Evolutionary conservation across 2,113 vertebrate species (phyloP).

Genomic region (Cyrtonyx montezumae): DNA sequence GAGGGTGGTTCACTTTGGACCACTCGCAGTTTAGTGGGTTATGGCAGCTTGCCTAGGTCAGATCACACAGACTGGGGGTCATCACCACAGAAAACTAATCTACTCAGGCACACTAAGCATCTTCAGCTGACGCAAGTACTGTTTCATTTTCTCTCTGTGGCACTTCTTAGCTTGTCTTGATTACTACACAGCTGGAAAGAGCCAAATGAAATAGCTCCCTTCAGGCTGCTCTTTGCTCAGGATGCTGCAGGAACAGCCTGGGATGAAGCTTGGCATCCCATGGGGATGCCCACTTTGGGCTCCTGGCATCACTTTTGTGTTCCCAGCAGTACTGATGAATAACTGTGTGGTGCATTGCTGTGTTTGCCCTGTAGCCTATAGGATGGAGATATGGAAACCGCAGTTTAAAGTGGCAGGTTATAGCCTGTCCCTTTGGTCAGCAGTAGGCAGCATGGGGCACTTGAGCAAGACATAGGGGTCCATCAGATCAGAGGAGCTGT

Average conservation of each 20-base stretch:
- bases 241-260: fast-evolving
- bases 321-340: background rate
- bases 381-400: background rate
- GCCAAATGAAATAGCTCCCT: background rate
- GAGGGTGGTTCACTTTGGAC: background rate
- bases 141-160: background rate
- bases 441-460: fast-evolving
- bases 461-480: background rate
- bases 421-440: fast-evolving
- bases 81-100: background rate
- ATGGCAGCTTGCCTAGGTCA: background rate
- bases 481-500: background rate
- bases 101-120: background rate
- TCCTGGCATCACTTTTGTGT: background rate
- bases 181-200: background rate
- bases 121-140: background rate
- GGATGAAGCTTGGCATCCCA: fast-evolving
- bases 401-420: fast-evolving
- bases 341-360: background rate
- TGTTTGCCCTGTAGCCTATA: background rate
- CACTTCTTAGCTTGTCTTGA: background rate
- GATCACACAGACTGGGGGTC: background rate
- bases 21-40: background rate
- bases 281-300: too few relatives aligned
- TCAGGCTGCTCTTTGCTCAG: background rate